Evolutionary conservation across 2,113 vertebrate species (phyloP).

Genomic region (Upupa epops): DNA sequence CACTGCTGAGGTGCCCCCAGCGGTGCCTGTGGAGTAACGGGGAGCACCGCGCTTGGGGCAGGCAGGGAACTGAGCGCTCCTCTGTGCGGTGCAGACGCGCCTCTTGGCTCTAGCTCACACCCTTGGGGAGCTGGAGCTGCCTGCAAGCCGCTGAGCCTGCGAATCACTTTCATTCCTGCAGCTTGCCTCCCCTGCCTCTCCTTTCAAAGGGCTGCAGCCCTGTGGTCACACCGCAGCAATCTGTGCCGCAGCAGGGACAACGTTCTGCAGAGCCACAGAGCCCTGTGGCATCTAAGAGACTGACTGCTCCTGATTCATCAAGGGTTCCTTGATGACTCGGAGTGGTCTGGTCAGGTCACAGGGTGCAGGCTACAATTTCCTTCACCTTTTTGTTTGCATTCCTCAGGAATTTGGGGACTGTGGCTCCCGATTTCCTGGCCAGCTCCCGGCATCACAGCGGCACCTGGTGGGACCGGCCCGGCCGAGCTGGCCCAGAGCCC

Average conservation of each 20-base stretch:
- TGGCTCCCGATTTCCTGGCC: neutral
- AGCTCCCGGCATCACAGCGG: conserved; percentile 29
- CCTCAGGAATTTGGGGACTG: conserved; percentile 6
- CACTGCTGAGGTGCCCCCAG: conserved; percentile 14
- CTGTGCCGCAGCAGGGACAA: neutral
- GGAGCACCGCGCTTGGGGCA: neutral
- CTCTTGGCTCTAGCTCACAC: neutral
- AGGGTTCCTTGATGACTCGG: conserved; percentile 1
- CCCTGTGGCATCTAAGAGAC: conserved; percentile 5
- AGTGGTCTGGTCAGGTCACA: conserved; percentile 29
- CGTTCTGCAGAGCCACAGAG: neutral
- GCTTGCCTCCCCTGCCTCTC: neutral
- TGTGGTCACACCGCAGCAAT: neutral
- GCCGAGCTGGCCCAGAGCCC: neutral
- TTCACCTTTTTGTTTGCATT: conserved; percentile 24
- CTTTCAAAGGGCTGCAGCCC: neutral
- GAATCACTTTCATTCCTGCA: neutral
- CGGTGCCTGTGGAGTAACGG: neutral
- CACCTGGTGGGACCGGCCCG: conserved; percentile 39
- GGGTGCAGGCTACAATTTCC: conserved; percentile 50
- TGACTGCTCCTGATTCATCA: conserved; percentile 23
- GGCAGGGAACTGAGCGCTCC: neutral
- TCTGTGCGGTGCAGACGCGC: neutral
- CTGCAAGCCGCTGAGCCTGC: neutral
- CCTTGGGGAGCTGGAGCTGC: neutral